phyloP scores from a whole-genome alignment of 2,797 vertebrate genomes.

The Lateolabrax maculatus region DNA sequence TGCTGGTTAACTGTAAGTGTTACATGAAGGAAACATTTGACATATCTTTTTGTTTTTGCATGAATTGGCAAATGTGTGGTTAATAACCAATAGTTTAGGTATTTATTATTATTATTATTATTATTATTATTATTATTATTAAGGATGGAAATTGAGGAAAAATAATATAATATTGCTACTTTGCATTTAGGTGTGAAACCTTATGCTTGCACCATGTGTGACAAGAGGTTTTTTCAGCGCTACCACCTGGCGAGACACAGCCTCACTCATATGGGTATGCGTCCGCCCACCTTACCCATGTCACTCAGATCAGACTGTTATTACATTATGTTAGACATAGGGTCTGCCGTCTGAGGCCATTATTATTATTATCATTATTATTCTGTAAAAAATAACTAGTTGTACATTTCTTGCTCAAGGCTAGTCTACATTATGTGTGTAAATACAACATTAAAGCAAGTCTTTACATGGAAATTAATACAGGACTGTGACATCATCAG shows the following conservation, averaged over 20 bases:
- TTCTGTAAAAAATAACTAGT: conserved; percentile 31
- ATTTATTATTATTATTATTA: no score
- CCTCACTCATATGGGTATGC: conserved; percentile 88
- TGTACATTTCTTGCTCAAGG: conserved; percentile 24
- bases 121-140: no score
- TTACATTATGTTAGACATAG: conserved; percentile 41
- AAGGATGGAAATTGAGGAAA: conserved; percentile 60
- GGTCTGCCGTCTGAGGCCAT: conserved; percentile 29
- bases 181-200: conserved; percentile 87
- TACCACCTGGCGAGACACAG: conserved; percentile 88
- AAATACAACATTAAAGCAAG: conserved; percentile 25
- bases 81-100: conserved; percentile 72
- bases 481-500: conserved; percentile 77
- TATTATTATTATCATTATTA: conserved; percentile 23
- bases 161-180: conserved; percentile 78
- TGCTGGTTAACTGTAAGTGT: conserved; percentile 2
- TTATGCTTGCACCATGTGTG: conserved; percentile 89
- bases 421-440: conserved; percentile 31
- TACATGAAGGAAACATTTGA: conserved; percentile 20
- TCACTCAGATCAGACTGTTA: conserved; percentile 68
- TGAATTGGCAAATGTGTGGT: conserved; percentile 77
- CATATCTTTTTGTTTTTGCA: conserved; percentile 60
- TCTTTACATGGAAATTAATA: conserved; percentile 19
- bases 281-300: conserved; percentile 78
- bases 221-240: conserved; percentile 88